A percentile compares a stretch with the other conserved stretches of the same genome.
phyloP scores from a whole-genome alignment of 1,140 invertebrate species.

The Drosophila kohkoa region DNA sequence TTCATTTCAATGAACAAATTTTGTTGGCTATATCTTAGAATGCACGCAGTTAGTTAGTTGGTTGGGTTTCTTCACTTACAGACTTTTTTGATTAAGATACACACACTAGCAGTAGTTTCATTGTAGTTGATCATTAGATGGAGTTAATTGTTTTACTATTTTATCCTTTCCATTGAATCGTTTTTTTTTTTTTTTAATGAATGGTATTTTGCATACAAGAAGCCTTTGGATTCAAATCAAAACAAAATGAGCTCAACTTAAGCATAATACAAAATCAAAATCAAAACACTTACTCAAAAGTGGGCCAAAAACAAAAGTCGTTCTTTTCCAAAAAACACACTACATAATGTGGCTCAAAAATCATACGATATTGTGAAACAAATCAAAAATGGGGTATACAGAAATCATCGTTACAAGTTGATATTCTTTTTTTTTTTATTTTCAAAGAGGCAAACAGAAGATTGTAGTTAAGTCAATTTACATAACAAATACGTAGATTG shows the following conservation, averaged over 20 bases:
- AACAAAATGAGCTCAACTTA: slow-evolving; percentile 52
- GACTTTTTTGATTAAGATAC: slow-evolving; percentile 84
- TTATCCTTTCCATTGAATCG: slow-evolving; percentile 69
- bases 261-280: slow-evolving; percentile 30
- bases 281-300: slow-evolving; percentile 35
- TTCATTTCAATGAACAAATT: slow-evolving; percentile 27
- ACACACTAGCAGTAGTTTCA: slow-evolving; percentile 66
- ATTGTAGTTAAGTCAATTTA: slow-evolving; percentile 68
- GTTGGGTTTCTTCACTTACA: slow-evolving; percentile 67
- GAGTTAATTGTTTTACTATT: slow-evolving; percentile 53
- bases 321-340: slow-evolving; percentile 42
- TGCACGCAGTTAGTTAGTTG: slow-evolving; percentile 41
- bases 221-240: slow-evolving; percentile 77
- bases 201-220: slow-evolving; percentile 83
- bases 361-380: slow-evolving; percentile 26
- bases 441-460: slow-evolving; percentile 73
- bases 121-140: slow-evolving; percentile 43
- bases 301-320: slow-evolving; percentile 36
- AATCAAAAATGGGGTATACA: slow-evolving; percentile 57
- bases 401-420: slow-evolving; percentile 58
- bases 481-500: slow-evolving; percentile 76
- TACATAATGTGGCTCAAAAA: slow-evolving; percentile 64
- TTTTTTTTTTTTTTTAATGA: slow-evolving; percentile 45
- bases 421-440: slow-evolving; percentile 52
- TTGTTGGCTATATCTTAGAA: slow-evolving; percentile 10